Conservation (phyloP, 2,888 invertebrate genomes). For the Orthosia cruda region DNA sequence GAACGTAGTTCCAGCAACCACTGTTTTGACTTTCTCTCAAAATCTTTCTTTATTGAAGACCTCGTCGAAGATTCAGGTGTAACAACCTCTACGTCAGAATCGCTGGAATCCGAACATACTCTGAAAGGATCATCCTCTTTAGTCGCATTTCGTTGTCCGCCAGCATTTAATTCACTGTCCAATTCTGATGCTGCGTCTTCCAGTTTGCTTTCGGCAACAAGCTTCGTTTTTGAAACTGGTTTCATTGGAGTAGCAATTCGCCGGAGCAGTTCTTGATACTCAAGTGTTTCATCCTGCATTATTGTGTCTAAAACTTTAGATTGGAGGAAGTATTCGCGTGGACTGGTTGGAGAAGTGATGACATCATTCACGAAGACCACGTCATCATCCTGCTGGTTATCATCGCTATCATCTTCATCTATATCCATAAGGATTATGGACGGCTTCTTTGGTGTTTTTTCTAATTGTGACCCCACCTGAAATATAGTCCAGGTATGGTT, state of each 20-base stretch:
- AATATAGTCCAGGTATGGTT: slow-evolving; percentile 55
- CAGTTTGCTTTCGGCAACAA: slow-evolving; percentile 78
- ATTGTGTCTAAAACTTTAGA: slow-evolving; percentile 88
- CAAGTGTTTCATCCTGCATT: slow-evolving; percentile 91
- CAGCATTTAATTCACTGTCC: slow-evolving; percentile 75
- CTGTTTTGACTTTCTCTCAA: slow-evolving; percentile 81
- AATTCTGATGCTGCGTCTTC: slow-evolving; percentile 82
- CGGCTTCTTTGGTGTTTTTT: slow-evolving; percentile 73
- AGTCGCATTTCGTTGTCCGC: slow-evolving; percentile 77
- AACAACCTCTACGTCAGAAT: slow-evolving; percentile 86
- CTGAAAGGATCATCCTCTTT: slow-evolving; percentile 86
- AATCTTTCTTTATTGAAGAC: slow-evolving; percentile 86
- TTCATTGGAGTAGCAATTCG: slow-evolving; percentile 80
- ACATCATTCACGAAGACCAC: slow-evolving; percentile 86
- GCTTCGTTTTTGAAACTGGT: slow-evolving; percentile 72
- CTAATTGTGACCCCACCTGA: slow-evolving; percentile 81
- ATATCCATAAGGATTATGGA: slow-evolving; percentile 82
- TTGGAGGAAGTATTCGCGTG: slow-evolving; percentile 78
- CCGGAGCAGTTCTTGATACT: slow-evolving; percentile 90
- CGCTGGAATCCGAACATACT: slow-evolving; percentile 86
- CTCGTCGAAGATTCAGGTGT: slow-evolving; percentile 84
- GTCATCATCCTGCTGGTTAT: slow-evolving; percentile 80
- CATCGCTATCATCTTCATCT: slow-evolving; percentile 77
- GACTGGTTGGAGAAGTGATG: slow-evolving; percentile 74
- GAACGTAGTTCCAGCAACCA: slow-evolving; percentile 20